Evolutionary conservation across 1,140 invertebrate species (phyloP), one percentile per base, ranked within the genome.

Genomic region (Tribolium castaneum): DNA sequence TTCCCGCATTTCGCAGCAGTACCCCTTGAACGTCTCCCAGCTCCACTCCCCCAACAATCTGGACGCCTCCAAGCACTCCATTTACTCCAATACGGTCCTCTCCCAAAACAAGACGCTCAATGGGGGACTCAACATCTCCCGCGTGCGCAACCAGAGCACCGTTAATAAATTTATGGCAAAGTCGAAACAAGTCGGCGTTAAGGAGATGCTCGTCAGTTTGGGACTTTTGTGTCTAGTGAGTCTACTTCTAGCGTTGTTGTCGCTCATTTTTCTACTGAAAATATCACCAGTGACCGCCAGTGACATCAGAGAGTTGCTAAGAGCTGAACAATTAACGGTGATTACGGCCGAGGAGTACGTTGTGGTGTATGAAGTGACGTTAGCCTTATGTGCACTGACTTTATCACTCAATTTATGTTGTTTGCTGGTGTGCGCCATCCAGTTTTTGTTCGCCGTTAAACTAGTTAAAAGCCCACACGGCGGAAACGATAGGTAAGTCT

Each of bases 391-490:
- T 84, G 95, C 96, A 7, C 90, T 97, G 73, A 96, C 96, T 16
- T 88, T 97, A 16, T 95, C 94, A 0, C 87, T 97, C 25, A 96
- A 97, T 87, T 90, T 97, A 12, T 97, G 95, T 88, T 97, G 96
- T 86, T 89, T 97, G 45, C 91, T 98, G 77, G 95, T 98, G 75
- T 98, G 96, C 90, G 94, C 95, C 78, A 96, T 97, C 83, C 96
- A 98, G 89, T 97, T 97, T 89, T 91, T 97, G 81, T 97, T 97
- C 86, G 94, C 95, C 19, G 94, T 97, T 73, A 97, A 97, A 89
- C 90, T 98, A 83, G 92, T 96, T 78, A 93, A 95, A 82, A 93
- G 94, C 30, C 92, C 90, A 10, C 89, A 86, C 87, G 90, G 90
- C 87, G 85, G 85, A 78, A 86, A 75, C 66, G 83, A 86, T 66